Conservation (phyloP, 2,113 vertebrate genomes). For the Corydoras maculifer region DNA sequence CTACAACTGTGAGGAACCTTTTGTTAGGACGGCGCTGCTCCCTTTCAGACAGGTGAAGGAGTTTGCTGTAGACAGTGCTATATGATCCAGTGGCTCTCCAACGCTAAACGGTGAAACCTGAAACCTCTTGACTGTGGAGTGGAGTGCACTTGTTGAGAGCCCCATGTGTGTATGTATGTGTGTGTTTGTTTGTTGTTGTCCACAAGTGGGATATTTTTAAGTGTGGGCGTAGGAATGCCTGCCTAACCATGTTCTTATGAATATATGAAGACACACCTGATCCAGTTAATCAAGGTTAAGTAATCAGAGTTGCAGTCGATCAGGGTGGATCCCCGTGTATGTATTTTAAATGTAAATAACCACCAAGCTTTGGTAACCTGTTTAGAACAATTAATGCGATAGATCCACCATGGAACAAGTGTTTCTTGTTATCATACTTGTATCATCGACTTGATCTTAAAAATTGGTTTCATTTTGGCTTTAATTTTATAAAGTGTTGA, state of each 20-base stretch:
- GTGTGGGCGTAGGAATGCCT: not conserved
- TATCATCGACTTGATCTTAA: too few species aligned
- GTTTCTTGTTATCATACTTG: too few species aligned
- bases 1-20: not conserved
- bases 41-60: not conserved
- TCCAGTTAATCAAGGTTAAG: conserved; percentile 11
- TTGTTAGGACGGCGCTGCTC: not conserved
- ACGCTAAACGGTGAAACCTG: not conserved
- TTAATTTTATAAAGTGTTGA: too few species aligned
- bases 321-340: not conserved
- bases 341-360: not conserved
- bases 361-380: not conserved
- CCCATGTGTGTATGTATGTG: not conserved
- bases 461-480: too few species aligned
- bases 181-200: not conserved
- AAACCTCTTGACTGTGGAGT: conserved; percentile 5
- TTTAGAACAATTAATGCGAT: too few species aligned
- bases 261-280: not conserved
- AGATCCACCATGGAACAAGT: too few species aligned
- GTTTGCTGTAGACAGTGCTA: not conserved
- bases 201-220: too few species aligned
- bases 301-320: not conserved
- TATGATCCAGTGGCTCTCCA: not conserved
- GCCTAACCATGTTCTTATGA: not conserved
- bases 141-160: not conserved